Conservation (phyloP, 2,113 vertebrate genomes). For the Calonectris borealis region DNA sequence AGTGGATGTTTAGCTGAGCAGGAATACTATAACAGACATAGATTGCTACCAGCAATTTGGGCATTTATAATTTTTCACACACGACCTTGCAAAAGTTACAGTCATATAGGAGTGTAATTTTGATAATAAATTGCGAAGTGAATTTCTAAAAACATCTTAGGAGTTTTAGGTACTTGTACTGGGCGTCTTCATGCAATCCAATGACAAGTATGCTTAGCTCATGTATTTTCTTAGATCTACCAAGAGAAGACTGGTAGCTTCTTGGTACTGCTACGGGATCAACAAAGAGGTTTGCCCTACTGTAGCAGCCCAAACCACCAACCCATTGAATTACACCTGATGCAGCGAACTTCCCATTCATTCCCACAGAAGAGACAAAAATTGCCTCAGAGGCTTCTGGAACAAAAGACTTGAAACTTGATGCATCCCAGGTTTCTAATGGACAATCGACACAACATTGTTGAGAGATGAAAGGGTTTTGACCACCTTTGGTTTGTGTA, state of each 20-base stretch:
- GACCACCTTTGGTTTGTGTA: background rate
- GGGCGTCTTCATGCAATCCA: background rate
- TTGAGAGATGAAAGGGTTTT: background rate
- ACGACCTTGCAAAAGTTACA: background rate
- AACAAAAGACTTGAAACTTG: background rate
- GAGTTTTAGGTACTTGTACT: background rate
- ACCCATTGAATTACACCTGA: background rate
- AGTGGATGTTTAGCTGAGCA: background rate
- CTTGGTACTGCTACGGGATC: background rate
- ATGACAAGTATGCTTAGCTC: background rate
- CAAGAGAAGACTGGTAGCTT: background rate
- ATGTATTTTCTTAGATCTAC: background rate
- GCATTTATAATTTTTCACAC: conserved; percentile 41
- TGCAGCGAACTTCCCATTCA: background rate
- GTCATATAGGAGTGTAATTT: background rate
- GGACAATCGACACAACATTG: fast-evolving
- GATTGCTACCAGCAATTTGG: background rate
- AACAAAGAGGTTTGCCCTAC: background rate
- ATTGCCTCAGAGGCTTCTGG: background rate
- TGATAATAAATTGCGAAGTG: background rate
- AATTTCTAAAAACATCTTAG: background rate
- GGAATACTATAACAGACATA: background rate
- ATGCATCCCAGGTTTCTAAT: background rate
- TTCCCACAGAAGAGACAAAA: background rate
- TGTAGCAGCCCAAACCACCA: background rate